Evolutionary conservation across 2,113 vertebrate species (phyloP), one percentile per base, ranked within the genome.

Genomic region (Chionomys nivalis): DNA sequence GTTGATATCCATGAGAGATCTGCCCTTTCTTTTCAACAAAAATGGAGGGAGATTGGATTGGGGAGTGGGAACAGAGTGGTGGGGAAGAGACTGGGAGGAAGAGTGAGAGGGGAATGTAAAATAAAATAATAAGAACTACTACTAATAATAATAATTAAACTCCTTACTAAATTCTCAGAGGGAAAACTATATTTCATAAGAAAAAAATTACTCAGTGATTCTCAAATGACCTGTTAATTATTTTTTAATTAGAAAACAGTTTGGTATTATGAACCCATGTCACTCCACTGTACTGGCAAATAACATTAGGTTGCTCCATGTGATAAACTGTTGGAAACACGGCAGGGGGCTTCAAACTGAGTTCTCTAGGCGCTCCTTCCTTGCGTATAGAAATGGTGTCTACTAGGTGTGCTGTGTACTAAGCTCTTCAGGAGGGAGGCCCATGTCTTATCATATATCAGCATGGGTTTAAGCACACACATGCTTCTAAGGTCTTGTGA

Each of bases 221-320:
- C 73, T 81, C 31, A 89, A 91, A 82, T 89, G 19, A 63, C 12
- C 9, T 79, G 70, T 89, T 47, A 85, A 85, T 75, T 58, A 58
- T 65, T 52, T 95, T n/a, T 72, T 82, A 82, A 65, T 77, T 97
- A 82, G 33, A 61, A 89, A 26, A 75, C 68, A 93, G 36, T 68
- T 42, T 21, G 58, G n/a, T 92, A 72, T 58, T 86, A 77, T 87
- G 39, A 91, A 8, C 36, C 85, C 58, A 21, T 44, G 49, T 31
- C 23, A 52, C 31, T 75, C 16, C 3, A 95, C 47, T 65, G 14
- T 52, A 44, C 42, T 44, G 7, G 13, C 70, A 73, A 88, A 88
- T 49, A 89, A 2, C 36, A 8, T 31, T 42, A 61, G 26, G 14
- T 44, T 88, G 10, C 55, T 6, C 9, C 91, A 8, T 73, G 13